Percentiles rank a stretch among this genome's conserved stretches.
phyloP scores from a whole-genome alignment of 2,888 invertebrate genomes.

The Spialia ferax region DNA sequence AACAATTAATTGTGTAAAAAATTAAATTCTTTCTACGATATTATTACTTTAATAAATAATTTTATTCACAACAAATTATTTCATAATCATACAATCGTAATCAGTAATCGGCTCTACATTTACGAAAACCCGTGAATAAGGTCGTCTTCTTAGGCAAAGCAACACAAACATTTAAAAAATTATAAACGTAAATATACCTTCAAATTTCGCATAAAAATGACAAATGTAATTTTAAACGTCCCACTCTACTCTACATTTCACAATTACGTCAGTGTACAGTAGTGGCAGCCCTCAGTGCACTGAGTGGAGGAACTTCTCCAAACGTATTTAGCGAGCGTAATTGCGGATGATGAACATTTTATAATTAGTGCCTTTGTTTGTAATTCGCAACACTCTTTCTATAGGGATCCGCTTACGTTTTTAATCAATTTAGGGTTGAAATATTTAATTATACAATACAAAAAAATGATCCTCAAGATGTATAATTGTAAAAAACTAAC shows the following conservation, averaged over 20 bases:
- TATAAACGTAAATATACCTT: background rate
- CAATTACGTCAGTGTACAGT: background rate
- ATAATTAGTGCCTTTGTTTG: conserved; percentile 51
- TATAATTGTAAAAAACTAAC: too few relatives aligned
- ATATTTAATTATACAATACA: background rate
- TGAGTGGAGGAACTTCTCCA: conserved; percentile 30
- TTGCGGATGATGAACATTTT: conserved; percentile 49
- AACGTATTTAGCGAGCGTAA: conserved; percentile 41
- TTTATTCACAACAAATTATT: too few relatives aligned
- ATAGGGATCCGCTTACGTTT: conserved; percentile 12
- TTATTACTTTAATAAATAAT: too few relatives aligned
- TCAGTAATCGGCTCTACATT: background rate
- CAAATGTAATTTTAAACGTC: conserved; percentile 4
- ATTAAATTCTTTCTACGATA: too few relatives aligned
- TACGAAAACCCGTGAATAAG: background rate
- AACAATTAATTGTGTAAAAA: too few relatives aligned
- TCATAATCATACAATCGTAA: too few relatives aligned
- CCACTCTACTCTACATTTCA: background rate
- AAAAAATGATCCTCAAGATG: background rate
- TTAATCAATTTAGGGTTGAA: conserved; percentile 2
- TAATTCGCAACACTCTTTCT: conserved; percentile 26
- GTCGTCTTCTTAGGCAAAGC: too few relatives aligned
- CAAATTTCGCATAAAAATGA: background rate
- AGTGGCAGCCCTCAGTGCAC: conserved; percentile 6
- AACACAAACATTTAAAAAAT: background rate